Conservation (phyloP, 2,888 invertebrate species). For the Ormyrus labotus region DNA sequence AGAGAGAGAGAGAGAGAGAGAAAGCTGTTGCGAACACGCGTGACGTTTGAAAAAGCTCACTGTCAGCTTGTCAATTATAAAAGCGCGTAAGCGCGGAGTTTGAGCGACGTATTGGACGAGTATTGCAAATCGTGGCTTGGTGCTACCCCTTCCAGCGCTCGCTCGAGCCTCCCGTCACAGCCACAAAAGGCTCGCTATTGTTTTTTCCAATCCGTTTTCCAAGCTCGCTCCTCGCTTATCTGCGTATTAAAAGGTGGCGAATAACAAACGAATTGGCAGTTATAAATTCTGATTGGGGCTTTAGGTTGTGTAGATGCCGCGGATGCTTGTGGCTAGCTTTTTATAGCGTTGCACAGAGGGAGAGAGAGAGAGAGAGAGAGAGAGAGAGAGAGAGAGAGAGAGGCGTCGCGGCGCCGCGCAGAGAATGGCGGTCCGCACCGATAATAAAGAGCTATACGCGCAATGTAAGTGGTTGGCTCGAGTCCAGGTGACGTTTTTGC, state of each 20-base stretch:
- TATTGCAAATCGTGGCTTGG: constrained; percentile 14
- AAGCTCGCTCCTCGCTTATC: too few relatives aligned
- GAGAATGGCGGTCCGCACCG: constrained; percentile 1
- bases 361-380: too few relatives aligned
- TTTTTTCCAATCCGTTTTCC: too few relatives aligned
- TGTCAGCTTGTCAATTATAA: constrained; percentile 49
- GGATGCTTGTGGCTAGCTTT: too few relatives aligned
- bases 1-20: constrained; percentile 3
- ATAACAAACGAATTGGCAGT: not conserved
- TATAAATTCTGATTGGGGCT: constrained; percentile 26
- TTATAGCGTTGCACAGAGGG: not conserved
- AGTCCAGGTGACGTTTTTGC: constrained; percentile 55
- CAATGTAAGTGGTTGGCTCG: constrained; percentile 56
- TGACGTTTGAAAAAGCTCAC: constrained; percentile 43
- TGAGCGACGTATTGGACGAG: constrained; percentile 39
- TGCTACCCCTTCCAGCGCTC: too few relatives aligned
- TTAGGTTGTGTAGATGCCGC: not conserved
- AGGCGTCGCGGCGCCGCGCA: not conserved
- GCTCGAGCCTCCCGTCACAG: not conserved
- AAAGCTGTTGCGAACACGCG: not conserved
- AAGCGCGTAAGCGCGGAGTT: constrained; percentile 29
- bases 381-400: too few relatives aligned
- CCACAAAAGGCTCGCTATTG: constrained; percentile 22
- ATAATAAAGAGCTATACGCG: constrained; percentile 51
- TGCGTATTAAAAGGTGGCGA: too few relatives aligned